Base-by-base conservation (phyloP, 2,113 vertebrate species). In the Actinemys pallida region DNA sequence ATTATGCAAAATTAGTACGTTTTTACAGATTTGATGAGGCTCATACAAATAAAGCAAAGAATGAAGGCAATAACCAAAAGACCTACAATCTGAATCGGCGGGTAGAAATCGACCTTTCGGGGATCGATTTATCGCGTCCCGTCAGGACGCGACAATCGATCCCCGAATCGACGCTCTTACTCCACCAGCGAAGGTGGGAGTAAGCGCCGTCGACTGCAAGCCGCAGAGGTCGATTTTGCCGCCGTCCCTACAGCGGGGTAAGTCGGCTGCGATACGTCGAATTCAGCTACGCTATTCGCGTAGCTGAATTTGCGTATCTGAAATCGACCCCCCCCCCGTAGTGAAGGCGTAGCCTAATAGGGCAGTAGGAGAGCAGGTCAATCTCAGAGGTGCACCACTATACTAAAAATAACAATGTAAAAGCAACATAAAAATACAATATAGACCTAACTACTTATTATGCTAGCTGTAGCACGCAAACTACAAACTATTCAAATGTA, bases 351-450 rank as follows among this genome's bases (percentile, higher is more conserved):
- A 39, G 39, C 39, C 39, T 72, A 72, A 39, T 19, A 85, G 10
- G 62, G 53, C 65, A 65, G 65, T 35, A 57, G n/a, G 87, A 54
- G 0, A 0, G n/a, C 0, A 65, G 17, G 49, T 8, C 24, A 56
- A 17, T 4, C 53, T 39, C 2, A 5, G 49, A 62, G 92, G 76
- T 25, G 50, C 47, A 92, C 20, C 24, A 17, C 11, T 53, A 22
- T 2, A 12, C 27, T 0, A 0, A 1, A 8, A 31, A 62, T 25
- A 10, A 57, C 8, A 45, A 16, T 2, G 8, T 8, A 69, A 0
- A 20, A 88, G 17, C 29, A 45, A 62, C 13, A 11, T 1, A 81
- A 25, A 45, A 78, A 45, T 78, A 47, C 1, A 76, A 86, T 0
- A 10, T 1, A 88, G 69, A 82, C 22, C 8, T 35, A 81, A 57